Evolutionary conservation across 2,888 invertebrate species (phyloP), one percentile per base, ranked within the genome.

Genomic region (Macrosiphum euphorbiae): DNA sequence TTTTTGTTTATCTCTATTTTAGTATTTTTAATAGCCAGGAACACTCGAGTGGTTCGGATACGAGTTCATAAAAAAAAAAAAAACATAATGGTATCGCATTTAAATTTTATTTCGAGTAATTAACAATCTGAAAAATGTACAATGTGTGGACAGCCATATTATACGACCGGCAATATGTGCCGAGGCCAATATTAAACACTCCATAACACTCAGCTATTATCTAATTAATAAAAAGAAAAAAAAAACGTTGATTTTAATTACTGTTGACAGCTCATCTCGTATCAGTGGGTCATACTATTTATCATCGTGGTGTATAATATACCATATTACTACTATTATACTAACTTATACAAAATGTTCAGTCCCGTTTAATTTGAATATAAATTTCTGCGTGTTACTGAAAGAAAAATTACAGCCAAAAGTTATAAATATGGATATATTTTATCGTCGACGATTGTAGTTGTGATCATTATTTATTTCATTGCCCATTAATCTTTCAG

Each of bases 211-310:
- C 41, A 13, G 52, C 61, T 50, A 90, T 78, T 41, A 84, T 91
- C 91, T 84, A 55, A 91, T 84, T 91, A 91, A 91, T 91, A 84
- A 84, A 55, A 90, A 90, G 58, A 91, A 11, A 52, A 55, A 55
- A 44, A 20, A 58, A 85, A 24, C 55, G 35, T n/a, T 47, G 86
- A 86, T 91, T 91, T 58, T 91, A 91, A 91, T 91, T 47, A 86
- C 85, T 86, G 55, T 91, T 55, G 91, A 91, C 44, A 86, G 58
- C n/a, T 44, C 44, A 44, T 58, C n/a, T 85, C 35, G 26, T 90
- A 28, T 55, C 44, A 44, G 78, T 78, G 41, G 78, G 47, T 85
- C 55, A 85, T 91, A 91, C 11, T 91, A 26, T 55, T 58, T n/a
- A 91, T 58, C 44, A 44, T 47, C 28, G 55, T n/a, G 4, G 28